A percentile compares a stretch with the other conserved stretches of the same genome.
Conservation (phyloP, 2,888 invertebrate genomes). For the Drosophila tripunctata region DNA sequence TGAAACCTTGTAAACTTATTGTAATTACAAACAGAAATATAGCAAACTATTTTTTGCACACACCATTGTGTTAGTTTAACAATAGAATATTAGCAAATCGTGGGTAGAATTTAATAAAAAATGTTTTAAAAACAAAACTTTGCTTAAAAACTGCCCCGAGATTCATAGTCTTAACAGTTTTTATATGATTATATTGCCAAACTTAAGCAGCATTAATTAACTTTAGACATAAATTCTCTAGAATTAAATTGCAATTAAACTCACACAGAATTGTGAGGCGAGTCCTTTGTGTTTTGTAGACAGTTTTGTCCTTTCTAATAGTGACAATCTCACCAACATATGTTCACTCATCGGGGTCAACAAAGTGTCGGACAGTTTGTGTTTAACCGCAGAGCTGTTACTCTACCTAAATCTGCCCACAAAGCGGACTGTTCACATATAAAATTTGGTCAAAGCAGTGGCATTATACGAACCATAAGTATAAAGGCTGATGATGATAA, state of each 20-base stretch:
- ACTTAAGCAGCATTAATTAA: background rate
- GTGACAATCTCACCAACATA: constrained; percentile 33
- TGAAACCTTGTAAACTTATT: background rate
- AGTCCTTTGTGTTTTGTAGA: constrained; percentile 11
- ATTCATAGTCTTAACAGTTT: no score
- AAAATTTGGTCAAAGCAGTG: constrained; percentile 32
- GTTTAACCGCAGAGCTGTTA: constrained; percentile 46
- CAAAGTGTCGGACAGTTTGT: constrained; percentile 39
- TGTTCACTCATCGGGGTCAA: constrained; percentile 44
- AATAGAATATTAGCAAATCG: background rate
- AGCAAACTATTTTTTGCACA: background rate
- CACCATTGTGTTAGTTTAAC: background rate
- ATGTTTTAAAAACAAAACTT: no score
- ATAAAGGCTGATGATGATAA: constrained; percentile 44
- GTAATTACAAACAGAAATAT: background rate
- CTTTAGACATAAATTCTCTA: constrained; percentile 17
- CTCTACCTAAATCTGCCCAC: constrained; percentile 20
- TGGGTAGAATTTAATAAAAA: no score
- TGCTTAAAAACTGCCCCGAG: no score
- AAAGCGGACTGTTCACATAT: constrained; percentile 33
- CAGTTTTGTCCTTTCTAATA: background rate
- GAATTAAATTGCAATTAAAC: constrained; percentile 66
- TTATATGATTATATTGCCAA: no score
- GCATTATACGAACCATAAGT: constrained; percentile 32
- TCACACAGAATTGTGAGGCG: constrained; percentile 38